Conservation (phyloP, 2,797 vertebrate genomes). For the Phaenicophaeus curvirostris region DNA sequence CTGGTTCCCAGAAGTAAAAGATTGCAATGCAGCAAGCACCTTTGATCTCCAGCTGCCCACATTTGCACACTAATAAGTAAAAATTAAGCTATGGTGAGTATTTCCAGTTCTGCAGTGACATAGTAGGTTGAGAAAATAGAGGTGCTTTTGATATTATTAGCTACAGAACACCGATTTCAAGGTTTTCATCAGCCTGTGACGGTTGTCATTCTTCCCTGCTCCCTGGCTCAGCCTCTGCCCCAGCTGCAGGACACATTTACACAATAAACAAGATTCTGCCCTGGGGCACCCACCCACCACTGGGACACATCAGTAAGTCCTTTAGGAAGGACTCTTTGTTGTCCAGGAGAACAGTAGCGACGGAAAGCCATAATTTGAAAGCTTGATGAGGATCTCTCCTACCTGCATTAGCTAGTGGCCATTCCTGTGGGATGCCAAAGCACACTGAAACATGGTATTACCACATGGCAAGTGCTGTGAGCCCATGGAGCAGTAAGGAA, state of each 20-base stretch:
- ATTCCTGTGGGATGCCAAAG: too few relatives aligned
- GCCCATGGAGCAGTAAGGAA: neutral
- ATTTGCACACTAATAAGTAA: neutral
- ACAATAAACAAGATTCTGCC: neutral
- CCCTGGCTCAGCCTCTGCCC: neutral
- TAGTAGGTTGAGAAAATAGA: neutral
- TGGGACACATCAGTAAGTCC: neutral
- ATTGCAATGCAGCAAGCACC: fast-evolving
- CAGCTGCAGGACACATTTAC: neutral
- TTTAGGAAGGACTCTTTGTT: neutral
- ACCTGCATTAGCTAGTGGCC: fast-evolving
- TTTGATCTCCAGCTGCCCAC: neutral
- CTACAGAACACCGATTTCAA: neutral
- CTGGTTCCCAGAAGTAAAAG: neutral
- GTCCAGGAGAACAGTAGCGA: neutral
- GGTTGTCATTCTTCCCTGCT: neutral
- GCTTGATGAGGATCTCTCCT: too few relatives aligned
- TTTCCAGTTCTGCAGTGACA: neutral
- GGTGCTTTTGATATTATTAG: neutral
- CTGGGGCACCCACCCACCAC: too few relatives aligned
- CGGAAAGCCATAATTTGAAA: too few relatives aligned
- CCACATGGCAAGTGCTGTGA: fast-evolving
- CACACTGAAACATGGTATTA: fast-evolving
- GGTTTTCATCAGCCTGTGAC: neutral
- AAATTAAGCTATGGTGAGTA: neutral